Conservation (phyloP, 2,888 invertebrate species). For the Diplolepis rosae region DNA sequence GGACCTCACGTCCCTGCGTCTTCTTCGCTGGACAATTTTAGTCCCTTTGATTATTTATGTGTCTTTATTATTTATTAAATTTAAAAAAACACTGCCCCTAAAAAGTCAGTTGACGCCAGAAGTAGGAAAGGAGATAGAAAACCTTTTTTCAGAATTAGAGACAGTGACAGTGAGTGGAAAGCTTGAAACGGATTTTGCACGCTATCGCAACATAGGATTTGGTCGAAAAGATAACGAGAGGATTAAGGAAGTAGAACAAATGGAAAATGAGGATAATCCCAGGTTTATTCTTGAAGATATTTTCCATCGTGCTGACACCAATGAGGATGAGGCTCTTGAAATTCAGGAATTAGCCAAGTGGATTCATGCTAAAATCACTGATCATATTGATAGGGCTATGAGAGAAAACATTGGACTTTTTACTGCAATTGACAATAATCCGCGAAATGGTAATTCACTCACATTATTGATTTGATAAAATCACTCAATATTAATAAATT, state of each 20-base stretch:
- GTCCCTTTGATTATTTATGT: constrained; percentile 65
- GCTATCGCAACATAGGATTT: constrained; percentile 39
- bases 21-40: constrained; percentile 64
- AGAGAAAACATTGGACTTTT: constrained; percentile 81
- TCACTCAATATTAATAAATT: neutral
- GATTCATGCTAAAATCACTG: constrained; percentile 81
- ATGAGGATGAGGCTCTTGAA: constrained; percentile 77
- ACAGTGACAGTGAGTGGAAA: constrained; percentile 46
- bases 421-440: constrained; percentile 79
- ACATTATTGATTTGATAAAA: neutral
- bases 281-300: constrained; percentile 60
- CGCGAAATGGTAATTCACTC: constrained; percentile 76
- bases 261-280: constrained; percentile 55
- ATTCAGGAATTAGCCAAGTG: constrained; percentile 80
- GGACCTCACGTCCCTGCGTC: constrained; percentile 48
- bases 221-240: constrained; percentile 46
- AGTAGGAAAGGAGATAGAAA: constrained; percentile 50
- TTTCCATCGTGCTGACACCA: constrained; percentile 78
- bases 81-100: constrained; percentile 60
- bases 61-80: constrained; percentile 62
- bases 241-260: constrained; percentile 42
- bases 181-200: constrained; percentile 40
- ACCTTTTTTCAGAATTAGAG: constrained; percentile 61
- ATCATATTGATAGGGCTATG: constrained; percentile 81
- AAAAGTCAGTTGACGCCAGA: constrained; percentile 52